These are phyloP conservation scores for Dolomedes plantarius DNA, from an alignment of 2,888 invertebrate species.

Conservation along the genomic window DNA sequence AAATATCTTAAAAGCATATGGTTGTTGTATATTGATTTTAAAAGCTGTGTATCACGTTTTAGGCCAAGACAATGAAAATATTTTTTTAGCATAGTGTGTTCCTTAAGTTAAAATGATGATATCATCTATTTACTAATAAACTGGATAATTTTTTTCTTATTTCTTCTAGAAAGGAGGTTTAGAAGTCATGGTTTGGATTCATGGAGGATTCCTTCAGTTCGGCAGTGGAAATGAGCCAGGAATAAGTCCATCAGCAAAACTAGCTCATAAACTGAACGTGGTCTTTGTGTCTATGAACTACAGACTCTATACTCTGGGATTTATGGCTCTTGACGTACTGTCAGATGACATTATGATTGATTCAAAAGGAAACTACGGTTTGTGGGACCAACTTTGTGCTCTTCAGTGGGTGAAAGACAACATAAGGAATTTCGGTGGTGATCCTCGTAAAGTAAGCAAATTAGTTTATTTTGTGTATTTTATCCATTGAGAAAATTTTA, in stretches of 20 bases:
- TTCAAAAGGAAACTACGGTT: slow-evolving; percentile 85
- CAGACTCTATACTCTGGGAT: slow-evolving; percentile 85
- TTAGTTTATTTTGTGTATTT: too few species aligned
- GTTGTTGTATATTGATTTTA: too few species aligned
- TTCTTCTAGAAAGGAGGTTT: slow-evolving; percentile 40
- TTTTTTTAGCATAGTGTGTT: too few species aligned
- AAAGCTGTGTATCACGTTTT: too few species aligned
- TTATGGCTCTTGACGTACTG: slow-evolving; percentile 83
- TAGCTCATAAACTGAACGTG: slow-evolving; percentile 86
- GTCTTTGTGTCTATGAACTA: slow-evolving; percentile 92
- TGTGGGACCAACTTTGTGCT: slow-evolving; percentile 86
- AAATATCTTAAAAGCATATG: too few species aligned
- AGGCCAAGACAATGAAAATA: too few species aligned
- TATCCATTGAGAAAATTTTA: too few species aligned
- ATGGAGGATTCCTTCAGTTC: slow-evolving; percentile 75
- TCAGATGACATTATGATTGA: slow-evolving; percentile 81
- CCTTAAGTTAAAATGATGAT: too few species aligned
- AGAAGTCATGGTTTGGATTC: slow-evolving; percentile 76
- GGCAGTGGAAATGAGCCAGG: slow-evolving; percentile 72
- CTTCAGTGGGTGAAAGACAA: slow-evolving; percentile 88
- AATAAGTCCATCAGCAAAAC: slow-evolving; percentile 85
- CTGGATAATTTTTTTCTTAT: too few species aligned
- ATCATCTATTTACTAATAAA: too few species aligned
- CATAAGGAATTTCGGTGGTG: slow-evolving; percentile 89
- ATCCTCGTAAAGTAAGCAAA: slow-evolving; percentile 79